These are phyloP conservation scores for Nyctibius grandis DNA, from an alignment of 2,797 vertebrate genomes.

Conservation along the genomic window DNA sequence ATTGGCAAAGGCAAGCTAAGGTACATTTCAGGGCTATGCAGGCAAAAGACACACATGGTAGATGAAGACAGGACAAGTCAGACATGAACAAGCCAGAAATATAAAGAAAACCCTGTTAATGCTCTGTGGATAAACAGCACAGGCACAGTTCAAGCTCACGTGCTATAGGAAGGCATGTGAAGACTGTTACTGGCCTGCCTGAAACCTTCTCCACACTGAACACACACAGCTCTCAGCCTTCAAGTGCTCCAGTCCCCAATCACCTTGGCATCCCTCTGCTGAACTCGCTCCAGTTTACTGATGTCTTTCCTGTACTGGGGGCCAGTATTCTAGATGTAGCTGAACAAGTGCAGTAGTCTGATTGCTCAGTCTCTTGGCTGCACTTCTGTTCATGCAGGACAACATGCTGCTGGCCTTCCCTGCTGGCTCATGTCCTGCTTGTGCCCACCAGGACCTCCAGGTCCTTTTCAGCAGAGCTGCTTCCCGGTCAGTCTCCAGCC, in stretches of 20 bases:
- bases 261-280: not conserved
- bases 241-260: not conserved
- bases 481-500: not conserved
- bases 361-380: not conserved
- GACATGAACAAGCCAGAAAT: not conserved
- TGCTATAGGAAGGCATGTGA: not conserved
- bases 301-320: not conserved
- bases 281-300: not conserved
- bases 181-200: not conserved
- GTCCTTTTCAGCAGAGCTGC: not conserved
- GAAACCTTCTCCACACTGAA: not conserved
- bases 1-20: not conserved
- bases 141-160: not conserved
- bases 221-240: not conserved
- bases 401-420: not conserved
- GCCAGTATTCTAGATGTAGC: not conserved
- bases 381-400: not conserved
- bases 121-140: not conserved
- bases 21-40: not conserved
- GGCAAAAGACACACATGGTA: not conserved
- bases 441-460: not conserved
- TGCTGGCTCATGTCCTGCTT: not conserved
- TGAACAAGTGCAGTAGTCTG: accelerated
- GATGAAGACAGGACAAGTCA: not conserved
- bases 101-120: not conserved